phyloP scores from a whole-genome alignment of 2,888 invertebrate genomes.

The Xylophagus ater region DNA sequence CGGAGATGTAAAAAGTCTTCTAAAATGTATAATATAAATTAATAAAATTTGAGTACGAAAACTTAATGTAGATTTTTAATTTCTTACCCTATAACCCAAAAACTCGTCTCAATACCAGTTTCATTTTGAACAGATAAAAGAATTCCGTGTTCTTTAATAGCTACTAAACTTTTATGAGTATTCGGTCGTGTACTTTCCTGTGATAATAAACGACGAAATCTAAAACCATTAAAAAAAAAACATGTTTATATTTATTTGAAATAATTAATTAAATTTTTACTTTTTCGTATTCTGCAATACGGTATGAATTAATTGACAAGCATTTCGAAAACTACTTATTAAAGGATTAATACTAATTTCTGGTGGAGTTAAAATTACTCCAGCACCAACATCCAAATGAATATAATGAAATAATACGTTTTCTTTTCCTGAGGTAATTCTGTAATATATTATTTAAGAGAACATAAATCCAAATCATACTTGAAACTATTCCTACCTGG shows the following conservation, averaged over 20 bases:
- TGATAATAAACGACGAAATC: constrained; percentile 28
- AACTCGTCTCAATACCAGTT: constrained; percentile 42
- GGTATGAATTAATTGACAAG: constrained; percentile 61
- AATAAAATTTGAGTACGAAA: too few species aligned
- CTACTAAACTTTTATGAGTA: constrained; percentile 47
- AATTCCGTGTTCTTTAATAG: constrained; percentile 75
- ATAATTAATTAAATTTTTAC: constrained; percentile 23
- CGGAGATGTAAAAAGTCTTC: constrained; percentile 65
- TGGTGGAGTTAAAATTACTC: constrained; percentile 55
- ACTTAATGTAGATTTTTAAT: too few species aligned
- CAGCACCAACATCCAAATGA: constrained; percentile 58
- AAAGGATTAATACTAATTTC: constrained; percentile 43
- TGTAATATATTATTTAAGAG: constrained; percentile 22
- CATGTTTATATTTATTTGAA: neutral
- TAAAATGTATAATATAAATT: constrained; percentile 36
- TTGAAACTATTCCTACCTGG: constrained; percentile 12
- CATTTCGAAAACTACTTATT: constrained; percentile 56
- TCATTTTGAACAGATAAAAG: constrained; percentile 48
- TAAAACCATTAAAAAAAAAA: constrained; percentile 8
- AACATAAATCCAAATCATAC: neutral
- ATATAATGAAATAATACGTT: constrained; percentile 68
- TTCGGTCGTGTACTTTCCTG: constrained; percentile 38
- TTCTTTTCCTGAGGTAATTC: constrained; percentile 56
- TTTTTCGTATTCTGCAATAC: constrained; percentile 58
- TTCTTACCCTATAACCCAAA: constrained; percentile 71